Evolutionary conservation across 2,888 invertebrate species (phyloP).

Genomic region (Campoplex capitator): DNA sequence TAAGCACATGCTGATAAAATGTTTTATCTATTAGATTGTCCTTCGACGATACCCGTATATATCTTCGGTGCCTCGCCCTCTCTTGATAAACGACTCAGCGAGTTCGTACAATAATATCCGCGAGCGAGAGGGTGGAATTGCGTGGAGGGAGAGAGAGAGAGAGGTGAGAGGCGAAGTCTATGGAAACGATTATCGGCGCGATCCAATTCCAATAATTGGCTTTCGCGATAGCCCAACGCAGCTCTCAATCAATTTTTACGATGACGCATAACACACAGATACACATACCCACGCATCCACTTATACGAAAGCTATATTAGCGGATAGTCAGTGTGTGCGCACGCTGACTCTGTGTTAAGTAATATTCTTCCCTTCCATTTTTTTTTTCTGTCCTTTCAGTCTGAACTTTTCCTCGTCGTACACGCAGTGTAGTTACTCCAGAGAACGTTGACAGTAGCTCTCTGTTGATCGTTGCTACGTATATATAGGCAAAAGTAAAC

Average conservation of each 20-base stretch:
- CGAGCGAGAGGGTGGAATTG: conserved; percentile 27
- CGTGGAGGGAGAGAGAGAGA: background rate
- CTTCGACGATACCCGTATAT: conserved; percentile 53
- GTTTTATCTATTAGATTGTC: conserved; percentile 44
- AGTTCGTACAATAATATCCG: conserved; percentile 47
- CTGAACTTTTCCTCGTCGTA: conserved; percentile 31
- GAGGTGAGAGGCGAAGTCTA: conserved; percentile 11
- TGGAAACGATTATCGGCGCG: conserved; percentile 62
- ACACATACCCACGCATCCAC: conserved; percentile 3
- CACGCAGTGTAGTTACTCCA: conserved; percentile 17
- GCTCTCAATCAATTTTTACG: conserved; percentile 64
- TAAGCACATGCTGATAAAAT: conserved; percentile 37
- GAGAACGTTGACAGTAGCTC: background rate
- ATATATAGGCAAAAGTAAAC: background rate
- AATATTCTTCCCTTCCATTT: conserved; percentile 36
- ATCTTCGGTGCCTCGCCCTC: conserved; percentile 50
- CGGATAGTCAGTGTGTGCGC: background rate
- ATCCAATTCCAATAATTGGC: conserved; percentile 67
- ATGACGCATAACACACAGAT: conserved; percentile 43
- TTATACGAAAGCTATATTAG: no score
- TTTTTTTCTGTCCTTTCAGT: conserved; percentile 3
- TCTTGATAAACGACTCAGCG: conserved; percentile 56
- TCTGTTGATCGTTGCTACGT: conserved; percentile 27
- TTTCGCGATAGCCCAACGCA: conserved; percentile 51
- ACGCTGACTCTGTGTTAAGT: background rate